Base-by-base conservation (phyloP, 2,113 vertebrate species). In the Alaudala cheleensis region DNA sequence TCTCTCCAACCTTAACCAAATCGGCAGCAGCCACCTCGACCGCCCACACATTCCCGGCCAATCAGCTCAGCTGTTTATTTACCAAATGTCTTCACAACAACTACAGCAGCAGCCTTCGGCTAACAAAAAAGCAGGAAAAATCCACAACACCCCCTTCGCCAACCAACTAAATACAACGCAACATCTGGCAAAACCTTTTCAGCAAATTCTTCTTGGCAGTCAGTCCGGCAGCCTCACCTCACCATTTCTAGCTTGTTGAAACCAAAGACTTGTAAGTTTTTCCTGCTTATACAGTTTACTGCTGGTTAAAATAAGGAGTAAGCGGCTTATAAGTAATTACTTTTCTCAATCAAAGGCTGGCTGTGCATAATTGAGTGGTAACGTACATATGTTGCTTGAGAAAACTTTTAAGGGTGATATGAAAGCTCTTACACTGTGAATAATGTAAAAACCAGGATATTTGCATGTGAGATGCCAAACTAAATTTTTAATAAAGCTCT, bases 191-290 rank as follows among this genome's bases (percentile, higher is more conserved):
- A 99, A 99, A 99, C 99, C 99, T 99, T 99, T 99, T 99, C 99
- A 99, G 98, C 99, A 99, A 99, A 99, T 99, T 99, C 99, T 99
- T 98, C 99, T 99, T 98, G 98, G 98, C 98, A 98, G 98, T 99
- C 99, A 99, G 98, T 99, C 99, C 99, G 99, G 99, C 99, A 99
- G 99, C 99, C 98, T 99, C 98, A 99, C 98, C 99, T 99, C 99
- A 98, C 99, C 99, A 99, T 99, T 99, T 99, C 99, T 99, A 99
- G 99, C 99, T 99, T 99, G 99, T 99, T 99, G 99, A 99, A 99
- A 99, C 98, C 99, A 99, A 99, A 99, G 98, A 99, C 99, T 99
- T 99, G 99, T 99, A 99, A 99, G 99, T 99, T 99, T 99, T 99
- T 99, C 99, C 99, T 99, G 99, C 99, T 99, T 99, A 99, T 99